These are phyloP conservation scores for Bombylius major DNA, from an alignment of 2,888 invertebrate genomes.

Conservation along the genomic window DNA sequence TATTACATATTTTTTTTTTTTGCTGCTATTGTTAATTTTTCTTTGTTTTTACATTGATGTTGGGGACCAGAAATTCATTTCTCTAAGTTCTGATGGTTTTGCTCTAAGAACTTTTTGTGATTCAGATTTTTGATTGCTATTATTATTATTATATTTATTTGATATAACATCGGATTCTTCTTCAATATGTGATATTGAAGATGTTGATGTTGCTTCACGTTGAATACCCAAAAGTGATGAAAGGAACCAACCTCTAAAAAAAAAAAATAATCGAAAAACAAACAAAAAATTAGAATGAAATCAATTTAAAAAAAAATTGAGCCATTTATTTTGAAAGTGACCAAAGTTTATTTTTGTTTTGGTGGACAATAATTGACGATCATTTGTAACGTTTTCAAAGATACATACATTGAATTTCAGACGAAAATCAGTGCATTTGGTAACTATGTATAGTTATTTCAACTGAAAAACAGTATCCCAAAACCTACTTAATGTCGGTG, in stretches of 20 bases:
- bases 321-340: too few species aligned
- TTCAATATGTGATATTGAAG: slow-evolving; percentile 42
- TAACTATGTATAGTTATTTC: too few species aligned
- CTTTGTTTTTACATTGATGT: slow-evolving; percentile 54
- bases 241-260: slow-evolving; percentile 48
- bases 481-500: too few species aligned
- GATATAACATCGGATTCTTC: slow-evolving; percentile 32
- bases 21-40: not conserved
- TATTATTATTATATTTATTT: not conserved
- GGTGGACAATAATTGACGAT: too few species aligned
- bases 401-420: too few species aligned
- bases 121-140: slow-evolving; percentile 12
- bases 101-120: slow-evolving; percentile 38
- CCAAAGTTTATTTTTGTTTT: too few species aligned
- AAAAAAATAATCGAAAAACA: slow-evolving; percentile 26
- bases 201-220: slow-evolving; percentile 45
- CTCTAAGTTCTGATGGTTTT: slow-evolving; percentile 58
- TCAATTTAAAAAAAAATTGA: too few species aligned
- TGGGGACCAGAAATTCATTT: slow-evolving; percentile 79
- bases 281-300: not conserved
- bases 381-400: too few species aligned
- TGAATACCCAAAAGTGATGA: slow-evolving; percentile 52
- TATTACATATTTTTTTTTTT: not conserved
- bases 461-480: too few species aligned
- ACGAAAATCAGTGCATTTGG: too few species aligned